Conservation (phyloP, 1,140 invertebrate genomes). For the Oscheius sp. region DNA sequence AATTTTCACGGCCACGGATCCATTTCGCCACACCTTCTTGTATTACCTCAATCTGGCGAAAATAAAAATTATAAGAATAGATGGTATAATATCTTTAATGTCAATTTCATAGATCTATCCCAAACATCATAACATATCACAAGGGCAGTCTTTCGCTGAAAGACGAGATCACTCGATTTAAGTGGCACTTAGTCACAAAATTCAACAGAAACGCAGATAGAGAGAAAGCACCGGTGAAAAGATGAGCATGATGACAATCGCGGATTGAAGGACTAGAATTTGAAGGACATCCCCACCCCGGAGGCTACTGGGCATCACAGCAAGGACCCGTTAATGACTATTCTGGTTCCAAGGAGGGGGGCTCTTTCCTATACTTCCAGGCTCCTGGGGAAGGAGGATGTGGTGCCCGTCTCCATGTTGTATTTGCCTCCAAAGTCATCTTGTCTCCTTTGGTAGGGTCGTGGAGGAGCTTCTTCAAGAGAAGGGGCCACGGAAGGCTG, state of each 20-base stretch:
- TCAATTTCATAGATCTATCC: too few species aligned
- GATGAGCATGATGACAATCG: constrained; percentile 6
- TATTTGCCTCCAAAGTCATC: background rate
- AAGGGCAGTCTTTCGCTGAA: background rate
- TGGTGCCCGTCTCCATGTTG: constrained; percentile 3
- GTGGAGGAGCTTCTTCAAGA: background rate
- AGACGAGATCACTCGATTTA: constrained; percentile 2
- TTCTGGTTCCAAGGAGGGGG: constrained; percentile 1
- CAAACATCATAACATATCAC: too few species aligned
- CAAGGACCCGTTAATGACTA: background rate
- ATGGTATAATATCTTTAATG: too few species aligned
- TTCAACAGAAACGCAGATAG: background rate
- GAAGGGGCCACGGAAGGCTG: background rate
- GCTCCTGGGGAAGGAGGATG: background rate
- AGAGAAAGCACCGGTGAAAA: constrained; percentile 1
- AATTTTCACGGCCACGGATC: too few species aligned
- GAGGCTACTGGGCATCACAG: background rate
- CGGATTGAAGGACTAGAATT: background rate
- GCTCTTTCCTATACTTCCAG: background rate
- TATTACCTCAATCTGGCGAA: too few species aligned
- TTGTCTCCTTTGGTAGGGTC: background rate
- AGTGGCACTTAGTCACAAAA: background rate
- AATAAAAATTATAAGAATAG: too few species aligned
- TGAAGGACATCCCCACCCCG: background rate
- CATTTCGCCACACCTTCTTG: too few species aligned